Conservation (phyloP, 1,140 invertebrate species). For the Ceratosolen fusciceps region DNA sequence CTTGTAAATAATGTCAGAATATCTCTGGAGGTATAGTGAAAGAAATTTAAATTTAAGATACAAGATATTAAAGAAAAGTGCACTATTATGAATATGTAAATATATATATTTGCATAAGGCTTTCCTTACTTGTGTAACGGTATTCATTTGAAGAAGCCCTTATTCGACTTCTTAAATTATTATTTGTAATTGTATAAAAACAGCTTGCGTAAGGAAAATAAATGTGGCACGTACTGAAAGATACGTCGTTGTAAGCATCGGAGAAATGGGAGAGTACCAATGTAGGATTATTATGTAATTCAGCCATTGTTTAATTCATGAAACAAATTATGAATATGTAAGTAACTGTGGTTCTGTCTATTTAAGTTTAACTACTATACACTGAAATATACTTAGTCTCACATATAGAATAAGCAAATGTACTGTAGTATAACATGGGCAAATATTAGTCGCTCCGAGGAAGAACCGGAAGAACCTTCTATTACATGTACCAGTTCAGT, state of each 20-base stretch:
- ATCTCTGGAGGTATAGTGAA: slow-evolving; percentile 17
- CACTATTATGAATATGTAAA: slow-evolving; percentile 43
- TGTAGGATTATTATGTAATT: slow-evolving; percentile 37
- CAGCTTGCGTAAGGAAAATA: neutral
- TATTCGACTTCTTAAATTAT: slow-evolving; percentile 20
- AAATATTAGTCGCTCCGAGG: slow-evolving; percentile 44
- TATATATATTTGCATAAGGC: slow-evolving; percentile 44
- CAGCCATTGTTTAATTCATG: slow-evolving; percentile 40
- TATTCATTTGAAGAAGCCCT: slow-evolving; percentile 28
- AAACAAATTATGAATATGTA: slow-evolving; percentile 54
- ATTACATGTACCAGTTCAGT: slow-evolving; percentile 59
- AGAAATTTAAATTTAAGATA: slow-evolving; percentile 33
- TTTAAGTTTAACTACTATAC: slow-evolving; percentile 55
- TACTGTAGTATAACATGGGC: slow-evolving; percentile 56
- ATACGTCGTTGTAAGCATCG: slow-evolving; percentile 14
- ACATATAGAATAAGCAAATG: slow-evolving; percentile 53
- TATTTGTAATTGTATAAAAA: slow-evolving; percentile 38
- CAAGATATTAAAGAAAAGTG: slow-evolving; percentile 14
- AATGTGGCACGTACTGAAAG: slow-evolving; percentile 13
- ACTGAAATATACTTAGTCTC: slow-evolving; percentile 51
- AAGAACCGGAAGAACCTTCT: slow-evolving; percentile 34
- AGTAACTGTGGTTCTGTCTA: slow-evolving; percentile 54
- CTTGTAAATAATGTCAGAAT: slow-evolving; percentile 46
- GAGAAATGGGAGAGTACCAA: slow-evolving; percentile 25
- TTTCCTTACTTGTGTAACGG: slow-evolving; percentile 28